Evolutionary conservation across 2,113 vertebrate species (phyloP).

Genomic region (Leiothrix lutea): DNA sequence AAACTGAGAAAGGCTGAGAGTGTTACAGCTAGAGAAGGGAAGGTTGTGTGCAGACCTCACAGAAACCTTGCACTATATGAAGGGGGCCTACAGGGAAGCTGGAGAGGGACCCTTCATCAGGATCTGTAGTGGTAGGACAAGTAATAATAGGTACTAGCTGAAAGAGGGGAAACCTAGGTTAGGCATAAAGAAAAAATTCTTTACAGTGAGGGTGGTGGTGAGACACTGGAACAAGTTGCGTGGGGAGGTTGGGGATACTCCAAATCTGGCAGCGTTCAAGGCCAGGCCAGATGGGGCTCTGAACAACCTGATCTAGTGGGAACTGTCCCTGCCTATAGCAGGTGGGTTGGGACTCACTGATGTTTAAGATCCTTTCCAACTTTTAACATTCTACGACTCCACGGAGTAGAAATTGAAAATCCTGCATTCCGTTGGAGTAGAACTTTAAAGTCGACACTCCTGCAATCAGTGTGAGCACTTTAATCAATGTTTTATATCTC

Average conservation of each 20-base stretch:
- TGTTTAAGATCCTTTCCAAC: background rate
- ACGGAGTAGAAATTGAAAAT: too few relatives aligned
- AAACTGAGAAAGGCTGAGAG: background rate
- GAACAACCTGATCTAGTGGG: rapidly evolving
- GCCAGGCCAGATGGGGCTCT: background rate
- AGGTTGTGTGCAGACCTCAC: background rate
- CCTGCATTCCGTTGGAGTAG: too few relatives aligned
- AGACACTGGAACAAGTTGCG: background rate
- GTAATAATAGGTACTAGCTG: background rate
- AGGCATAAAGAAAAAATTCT: background rate
- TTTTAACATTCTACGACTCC: too few relatives aligned
- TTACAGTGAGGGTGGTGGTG: too few relatives aligned
- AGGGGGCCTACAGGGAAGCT: background rate
- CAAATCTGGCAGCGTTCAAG: background rate
- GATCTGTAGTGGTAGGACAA: background rate
- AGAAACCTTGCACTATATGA: background rate
- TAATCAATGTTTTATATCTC: rapidly evolving
- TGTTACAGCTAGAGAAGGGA: background rate
- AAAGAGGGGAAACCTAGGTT: background rate
- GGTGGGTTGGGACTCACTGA: rapidly evolving
- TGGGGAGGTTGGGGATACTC: rapidly evolving
- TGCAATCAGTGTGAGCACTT: rapidly evolving
- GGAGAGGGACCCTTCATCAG: background rate
- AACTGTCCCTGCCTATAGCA: background rate
- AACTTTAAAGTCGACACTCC: background rate